Base-by-base conservation (phyloP, 2,797 vertebrate genomes). In the Menidia menidia region DNA sequence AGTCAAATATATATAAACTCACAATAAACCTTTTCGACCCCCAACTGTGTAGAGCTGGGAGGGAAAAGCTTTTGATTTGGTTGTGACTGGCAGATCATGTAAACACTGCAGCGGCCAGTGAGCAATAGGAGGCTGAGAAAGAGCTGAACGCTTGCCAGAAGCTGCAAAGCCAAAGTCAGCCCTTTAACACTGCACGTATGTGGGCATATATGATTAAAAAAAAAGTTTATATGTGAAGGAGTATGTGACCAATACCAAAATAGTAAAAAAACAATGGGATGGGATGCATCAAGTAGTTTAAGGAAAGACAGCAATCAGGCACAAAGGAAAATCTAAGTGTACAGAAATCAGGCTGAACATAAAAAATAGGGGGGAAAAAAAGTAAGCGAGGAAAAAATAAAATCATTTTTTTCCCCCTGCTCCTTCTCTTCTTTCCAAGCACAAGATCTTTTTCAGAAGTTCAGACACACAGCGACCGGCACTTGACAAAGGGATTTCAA, bases 31-130 rank as follows among this genome's bases (percentile, higher is more conserved):
- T 88, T 85, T 81, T 70, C 45, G 60, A 68, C 81, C 89, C 82
- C 91, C 86, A 70, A 87, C 88, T 90, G 89, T 87, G 87, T 73
- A 71, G 43, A 73, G 84, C 84, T 85, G 74, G 74, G 80, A 81
- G 81, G 83, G 78, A 75, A 88, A 89, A 75, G 80, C 87, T 91
- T 88, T 91, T 88, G 89, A 90, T 91, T 91, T 86, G 80, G 88
- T 87, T 86, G 88, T 92, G 89, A 92, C 89, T 91, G 92, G 88
- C 91, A 92, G 88, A 82, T 91, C 90, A 75, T 92, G 89, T 92
- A 92, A 92, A 91, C 91, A 92, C 83, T 84, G 84, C 87, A 90
- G 88, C 89, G 85, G 87, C 87, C 62, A 87, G 90, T 74, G 74
- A 86, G 86, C 78, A 74, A 90, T 89, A 89, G 89, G 83, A 85